Evolutionary conservation across 2,888 invertebrate species (phyloP).

Genomic region (Ennomos erosarius): DNA sequence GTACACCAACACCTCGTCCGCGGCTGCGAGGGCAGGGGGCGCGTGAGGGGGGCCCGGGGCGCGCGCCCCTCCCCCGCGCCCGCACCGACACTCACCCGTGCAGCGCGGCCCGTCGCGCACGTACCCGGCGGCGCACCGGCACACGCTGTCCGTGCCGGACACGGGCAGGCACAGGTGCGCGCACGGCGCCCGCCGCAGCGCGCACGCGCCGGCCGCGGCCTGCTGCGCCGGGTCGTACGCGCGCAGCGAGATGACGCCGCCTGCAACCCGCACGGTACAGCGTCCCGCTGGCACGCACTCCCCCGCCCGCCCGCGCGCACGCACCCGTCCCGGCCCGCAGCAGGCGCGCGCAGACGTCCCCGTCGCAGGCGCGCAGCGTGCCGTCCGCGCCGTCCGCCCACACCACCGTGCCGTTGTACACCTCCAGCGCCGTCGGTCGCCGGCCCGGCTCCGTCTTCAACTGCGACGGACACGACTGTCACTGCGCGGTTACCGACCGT

Average conservation of each 20-base stretch:
- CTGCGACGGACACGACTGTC: constrained; percentile 40
- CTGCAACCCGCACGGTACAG: constrained; percentile 59
- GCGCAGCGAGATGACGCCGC: constrained; percentile 87
- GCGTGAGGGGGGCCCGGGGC: too few species aligned
- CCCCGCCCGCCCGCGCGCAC: constrained; percentile 78
- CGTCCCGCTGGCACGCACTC: constrained; percentile 59
- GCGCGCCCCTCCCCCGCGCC: constrained; percentile 29
- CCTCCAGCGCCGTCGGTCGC: constrained; percentile 87
- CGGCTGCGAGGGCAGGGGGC: too few species aligned
- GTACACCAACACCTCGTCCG: constrained; percentile 90
- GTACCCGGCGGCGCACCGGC: constrained; percentile 91
- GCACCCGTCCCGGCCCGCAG: constrained; percentile 86
- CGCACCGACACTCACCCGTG: constrained; percentile 35
- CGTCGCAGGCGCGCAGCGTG: constrained; percentile 87
- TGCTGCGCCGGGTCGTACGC: constrained; percentile 88
- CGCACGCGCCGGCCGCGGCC: constrained; percentile 81
- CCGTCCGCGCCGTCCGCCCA: constrained; percentile 88
- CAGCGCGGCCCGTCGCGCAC: constrained; percentile 18
- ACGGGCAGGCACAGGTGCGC: constrained; percentile 91
- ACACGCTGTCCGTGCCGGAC: constrained; percentile 82
- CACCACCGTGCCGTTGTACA: constrained; percentile 87
- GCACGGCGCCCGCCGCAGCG: constrained; percentile 86
- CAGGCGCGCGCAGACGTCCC: constrained; percentile 67
- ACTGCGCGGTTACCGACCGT: neutral
- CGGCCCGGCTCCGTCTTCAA: constrained; percentile 62